phyloP scores from a whole-genome alignment of 2,888 invertebrate genomes.

The Microdon myrmicae region DNA sequence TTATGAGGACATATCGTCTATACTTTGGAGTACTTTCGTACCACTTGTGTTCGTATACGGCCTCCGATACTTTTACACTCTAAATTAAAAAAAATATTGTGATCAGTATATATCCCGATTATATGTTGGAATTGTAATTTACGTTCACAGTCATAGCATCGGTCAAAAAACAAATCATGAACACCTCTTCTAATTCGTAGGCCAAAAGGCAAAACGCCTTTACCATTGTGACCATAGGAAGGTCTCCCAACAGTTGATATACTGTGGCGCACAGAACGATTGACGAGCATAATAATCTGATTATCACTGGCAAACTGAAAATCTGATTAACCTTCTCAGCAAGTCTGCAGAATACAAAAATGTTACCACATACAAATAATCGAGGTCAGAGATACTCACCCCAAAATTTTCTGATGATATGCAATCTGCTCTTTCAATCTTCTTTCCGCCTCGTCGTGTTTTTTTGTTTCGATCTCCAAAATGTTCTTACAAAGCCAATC shows the following conservation, averaged over 20 bases:
- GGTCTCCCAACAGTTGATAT: constrained; percentile 48
- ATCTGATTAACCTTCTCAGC: constrained; percentile 41
- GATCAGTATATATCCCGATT: neutral
- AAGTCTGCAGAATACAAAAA: constrained; percentile 24
- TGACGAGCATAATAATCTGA: constrained; percentile 49
- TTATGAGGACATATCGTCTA: constrained; percentile 31
- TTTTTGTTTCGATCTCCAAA: constrained; percentile 6
- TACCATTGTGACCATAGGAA: constrained; percentile 11
- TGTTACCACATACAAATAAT: neutral
- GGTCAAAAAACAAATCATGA: constrained; percentile 51
- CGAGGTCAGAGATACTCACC: constrained; percentile 1
- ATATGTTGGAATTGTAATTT: neutral
- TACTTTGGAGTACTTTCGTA: constrained; percentile 40
- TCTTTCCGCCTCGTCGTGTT: neutral
- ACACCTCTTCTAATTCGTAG: constrained; percentile 53
- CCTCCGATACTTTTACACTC: constrained; percentile 34
- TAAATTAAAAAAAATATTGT: constrained; percentile 2
- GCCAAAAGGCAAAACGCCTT: constrained; percentile 28
- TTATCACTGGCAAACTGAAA: constrained; percentile 46
- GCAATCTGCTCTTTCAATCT: constrained; percentile 1
- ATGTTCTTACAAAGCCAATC: constrained; percentile 35
- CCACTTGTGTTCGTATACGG: constrained; percentile 52
- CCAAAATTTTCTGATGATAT: constrained; percentile 12
- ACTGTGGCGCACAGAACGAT: constrained; percentile 48
- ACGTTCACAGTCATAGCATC: constrained; percentile 47